phyloP scores from a whole-genome alignment of 2,888 invertebrate species.

The Thyatira batis region DNA sequence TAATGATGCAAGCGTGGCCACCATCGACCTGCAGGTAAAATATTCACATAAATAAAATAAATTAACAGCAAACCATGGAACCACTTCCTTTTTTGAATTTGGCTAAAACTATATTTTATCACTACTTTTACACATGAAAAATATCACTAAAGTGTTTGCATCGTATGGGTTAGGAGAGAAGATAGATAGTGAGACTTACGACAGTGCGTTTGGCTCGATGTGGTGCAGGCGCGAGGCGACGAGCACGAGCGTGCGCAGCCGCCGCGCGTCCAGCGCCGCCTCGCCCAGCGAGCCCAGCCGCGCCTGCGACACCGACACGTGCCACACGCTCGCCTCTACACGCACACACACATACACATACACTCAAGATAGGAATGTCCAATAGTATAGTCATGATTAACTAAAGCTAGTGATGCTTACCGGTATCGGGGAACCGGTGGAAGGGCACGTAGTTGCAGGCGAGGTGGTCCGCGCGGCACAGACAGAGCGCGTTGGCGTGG shows the following conservation, averaged over 20 bases:
- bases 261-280: conserved; percentile 87
- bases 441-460: conserved; percentile 59
- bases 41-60: conserved; percentile 32
- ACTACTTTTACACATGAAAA: too few relatives aligned
- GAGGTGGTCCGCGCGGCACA: conserved; percentile 56
- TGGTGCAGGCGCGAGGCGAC: conserved; percentile 89
- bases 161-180: neutral
- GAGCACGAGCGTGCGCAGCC: conserved; percentile 88
- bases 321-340: conserved; percentile 77
- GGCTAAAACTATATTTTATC: too few relatives aligned
- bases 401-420: conserved; percentile 23
- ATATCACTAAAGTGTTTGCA: too few relatives aligned
- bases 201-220: conserved; percentile 87
- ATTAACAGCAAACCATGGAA: too few relatives aligned
- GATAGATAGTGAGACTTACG: conserved; percentile 70
- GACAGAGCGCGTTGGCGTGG: conserved; percentile 44
- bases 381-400: too few relatives aligned
- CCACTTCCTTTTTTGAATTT: too few relatives aligned
- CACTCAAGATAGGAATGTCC: too few relatives aligned
- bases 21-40: conserved; percentile 84
- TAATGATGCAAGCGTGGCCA: conserved; percentile 88
- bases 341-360: conserved; percentile 5
- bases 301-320: conserved; percentile 86
- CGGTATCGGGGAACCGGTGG: conserved; percentile 57
- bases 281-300: conserved; percentile 85